These are phyloP conservation scores for Hemicordylus capensis DNA, from an alignment of 2,113 vertebrate species.

Conservation along the genomic window DNA sequence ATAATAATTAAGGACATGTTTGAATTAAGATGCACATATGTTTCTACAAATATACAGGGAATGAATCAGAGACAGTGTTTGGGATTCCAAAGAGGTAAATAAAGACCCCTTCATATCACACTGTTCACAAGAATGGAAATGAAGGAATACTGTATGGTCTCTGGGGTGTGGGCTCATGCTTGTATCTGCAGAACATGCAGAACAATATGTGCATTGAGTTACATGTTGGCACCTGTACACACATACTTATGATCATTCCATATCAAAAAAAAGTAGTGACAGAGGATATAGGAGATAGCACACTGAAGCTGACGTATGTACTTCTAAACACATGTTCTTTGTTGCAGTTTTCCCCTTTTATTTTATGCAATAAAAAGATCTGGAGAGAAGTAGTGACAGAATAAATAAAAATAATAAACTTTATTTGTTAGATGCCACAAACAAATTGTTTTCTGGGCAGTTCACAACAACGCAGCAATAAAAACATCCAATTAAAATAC, in stretches of 20 bases:
- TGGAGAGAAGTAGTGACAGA: too few species aligned
- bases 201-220: not conserved
- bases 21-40: not conserved
- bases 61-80: not conserved
- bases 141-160: not conserved
- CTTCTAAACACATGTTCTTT: too few species aligned
- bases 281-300: not conserved
- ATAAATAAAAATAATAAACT: too few species aligned
- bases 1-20: not conserved
- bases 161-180: not conserved
- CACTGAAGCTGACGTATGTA: too few species aligned
- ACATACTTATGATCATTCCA: not conserved
- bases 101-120: not conserved
- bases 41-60: not conserved
- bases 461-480: too few species aligned
- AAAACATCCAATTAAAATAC: too few species aligned
- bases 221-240: not conserved
- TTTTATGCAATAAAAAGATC: too few species aligned
- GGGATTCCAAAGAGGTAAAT: not conserved
- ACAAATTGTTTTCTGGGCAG: too few species aligned
- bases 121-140: not conserved
- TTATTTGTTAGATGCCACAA: too few species aligned
- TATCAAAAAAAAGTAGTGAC: not conserved
- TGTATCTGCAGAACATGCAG: not conserved
- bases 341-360: too few species aligned